phyloP scores from a whole-genome alignment of 2,888 invertebrate genomes.

The Endotricha flammealis region DNA sequence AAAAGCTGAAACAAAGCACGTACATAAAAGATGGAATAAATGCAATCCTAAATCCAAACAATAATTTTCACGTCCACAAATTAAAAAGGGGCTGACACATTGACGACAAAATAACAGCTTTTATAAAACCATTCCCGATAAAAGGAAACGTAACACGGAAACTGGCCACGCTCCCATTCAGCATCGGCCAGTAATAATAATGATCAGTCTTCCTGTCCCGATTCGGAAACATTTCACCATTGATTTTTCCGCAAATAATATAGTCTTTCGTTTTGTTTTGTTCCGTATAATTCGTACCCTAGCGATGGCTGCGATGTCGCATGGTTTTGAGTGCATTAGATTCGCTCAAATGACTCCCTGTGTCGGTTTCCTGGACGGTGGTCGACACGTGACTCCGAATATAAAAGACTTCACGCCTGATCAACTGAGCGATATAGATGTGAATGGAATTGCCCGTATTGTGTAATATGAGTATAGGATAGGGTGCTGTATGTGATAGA shows the following conservation, averaged over 20 bases:
- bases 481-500: conserved; percentile 32
- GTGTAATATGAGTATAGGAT: conserved; percentile 56
- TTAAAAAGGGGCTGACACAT: conserved; percentile 34
- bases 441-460: conserved; percentile 73
- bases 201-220: conserved; percentile 63
- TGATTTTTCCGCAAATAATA: conserved; percentile 76
- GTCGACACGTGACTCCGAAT: conserved; percentile 69
- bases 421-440: conserved; percentile 59
- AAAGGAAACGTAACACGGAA: conserved; percentile 52
- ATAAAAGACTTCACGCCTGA: conserved; percentile 75
- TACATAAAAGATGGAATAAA: background rate
- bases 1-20: background rate
- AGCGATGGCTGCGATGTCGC: conserved; percentile 35
- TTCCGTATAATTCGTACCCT: conserved; percentile 14
- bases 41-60: conserved; percentile 8
- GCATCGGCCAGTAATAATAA: conserved; percentile 65
- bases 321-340: conserved; percentile 74
- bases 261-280: conserved; percentile 43
- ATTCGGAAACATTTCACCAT: conserved; percentile 68
- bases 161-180: conserved; percentile 54
- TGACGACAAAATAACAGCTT: conserved; percentile 63
- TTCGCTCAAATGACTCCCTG: conserved; percentile 65
- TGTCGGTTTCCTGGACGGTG: conserved; percentile 68
- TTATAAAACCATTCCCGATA: conserved; percentile 57
- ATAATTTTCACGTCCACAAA: conserved; percentile 25